These are phyloP conservation scores for Callopanchax toddi DNA, from an alignment of 2,113 vertebrate genomes.

Conservation along the genomic window DNA sequence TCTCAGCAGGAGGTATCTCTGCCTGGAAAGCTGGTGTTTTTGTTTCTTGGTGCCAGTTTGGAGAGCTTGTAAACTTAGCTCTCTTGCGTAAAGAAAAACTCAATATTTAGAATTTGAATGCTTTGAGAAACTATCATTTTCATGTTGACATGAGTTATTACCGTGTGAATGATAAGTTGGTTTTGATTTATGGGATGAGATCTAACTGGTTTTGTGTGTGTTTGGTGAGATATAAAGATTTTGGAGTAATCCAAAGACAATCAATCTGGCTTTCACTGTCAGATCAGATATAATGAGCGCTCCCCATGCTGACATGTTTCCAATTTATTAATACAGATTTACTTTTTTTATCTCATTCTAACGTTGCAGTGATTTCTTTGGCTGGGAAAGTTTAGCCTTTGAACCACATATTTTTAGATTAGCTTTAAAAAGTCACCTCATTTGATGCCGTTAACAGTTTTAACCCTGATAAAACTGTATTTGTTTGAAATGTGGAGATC, in stretches of 20 bases:
- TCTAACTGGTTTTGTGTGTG: conserved; percentile 32
- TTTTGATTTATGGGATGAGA: conserved; percentile 16
- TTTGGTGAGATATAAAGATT: conserved; percentile 30
- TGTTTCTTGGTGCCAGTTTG: conserved; percentile 46
- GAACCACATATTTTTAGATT: background rate
- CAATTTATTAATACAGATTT: conserved; percentile 9
- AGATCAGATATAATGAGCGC: conserved; percentile 27
- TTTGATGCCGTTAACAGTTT: too few species aligned
- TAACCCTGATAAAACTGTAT: too few species aligned
- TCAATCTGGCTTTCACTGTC: conserved; percentile 21
- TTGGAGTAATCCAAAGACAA: conserved; percentile 42
- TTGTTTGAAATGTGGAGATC: too few species aligned
- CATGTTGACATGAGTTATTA: conserved; percentile 27
- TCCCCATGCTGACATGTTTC: conserved; percentile 12
- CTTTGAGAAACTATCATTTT: conserved; percentile 25
- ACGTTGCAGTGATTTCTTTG: too few species aligned
- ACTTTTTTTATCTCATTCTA: conserved; percentile 1
- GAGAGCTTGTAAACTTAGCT: conserved; percentile 40
- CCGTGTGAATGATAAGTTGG: conserved; percentile 29
- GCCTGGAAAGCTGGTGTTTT: conserved; percentile 32
- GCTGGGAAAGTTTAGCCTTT: background rate
- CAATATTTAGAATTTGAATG: conserved; percentile 29
- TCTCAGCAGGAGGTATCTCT: conserved; percentile 57
- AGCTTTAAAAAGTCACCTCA: too few species aligned
- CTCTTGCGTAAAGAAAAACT: conserved; percentile 31